phyloP scores from a whole-genome alignment of 2,113 vertebrate species.

The Dinomys branickii region DNA sequence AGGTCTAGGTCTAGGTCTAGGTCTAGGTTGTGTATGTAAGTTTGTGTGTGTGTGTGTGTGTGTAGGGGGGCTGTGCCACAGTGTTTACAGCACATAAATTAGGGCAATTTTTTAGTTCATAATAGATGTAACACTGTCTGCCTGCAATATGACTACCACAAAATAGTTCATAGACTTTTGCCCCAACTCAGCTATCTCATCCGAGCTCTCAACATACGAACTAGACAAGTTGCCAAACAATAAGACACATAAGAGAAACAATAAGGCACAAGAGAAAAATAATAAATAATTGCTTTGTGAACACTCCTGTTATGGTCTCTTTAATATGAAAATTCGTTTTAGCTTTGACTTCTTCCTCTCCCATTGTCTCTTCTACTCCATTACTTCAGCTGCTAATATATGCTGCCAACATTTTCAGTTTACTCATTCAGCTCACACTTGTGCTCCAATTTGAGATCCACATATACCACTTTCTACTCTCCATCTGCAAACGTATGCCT shows the following conservation, averaged over 20 bases:
- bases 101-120: background rate
- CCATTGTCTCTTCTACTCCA: background rate
- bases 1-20: background rate
- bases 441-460: background rate
- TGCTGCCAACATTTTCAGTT: background rate
- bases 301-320: background rate
- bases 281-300: background rate
- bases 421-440: background rate
- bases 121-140: background rate
- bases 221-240: background rate
- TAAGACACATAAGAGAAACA: background rate
- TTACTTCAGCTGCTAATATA: background rate
- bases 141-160: background rate
- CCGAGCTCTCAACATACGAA: background rate
- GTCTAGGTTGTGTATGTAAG: background rate
- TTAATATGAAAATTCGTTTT: background rate
- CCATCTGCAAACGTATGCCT: background rate
- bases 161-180: background rate
- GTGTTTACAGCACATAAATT: background rate
- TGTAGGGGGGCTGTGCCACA: background rate
- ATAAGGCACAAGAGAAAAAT: background rate
- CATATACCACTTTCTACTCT: background rate
- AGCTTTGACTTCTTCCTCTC: background rate
- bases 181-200: background rate
- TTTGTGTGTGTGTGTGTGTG: background rate